Conservation (phyloP, 2,888 invertebrate genomes). For the Eurois occulta region DNA sequence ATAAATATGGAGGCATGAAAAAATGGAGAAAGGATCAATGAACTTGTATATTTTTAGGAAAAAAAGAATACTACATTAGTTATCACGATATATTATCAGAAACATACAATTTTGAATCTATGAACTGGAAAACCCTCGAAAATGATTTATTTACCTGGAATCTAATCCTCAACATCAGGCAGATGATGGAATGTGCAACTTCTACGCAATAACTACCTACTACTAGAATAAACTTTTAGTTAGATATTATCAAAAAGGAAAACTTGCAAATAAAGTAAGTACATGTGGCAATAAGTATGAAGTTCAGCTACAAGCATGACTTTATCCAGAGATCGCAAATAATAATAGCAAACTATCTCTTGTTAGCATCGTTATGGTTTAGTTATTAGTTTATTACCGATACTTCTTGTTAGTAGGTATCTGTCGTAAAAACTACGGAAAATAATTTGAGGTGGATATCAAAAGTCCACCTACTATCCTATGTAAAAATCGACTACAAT, state of each 20-base stretch:
- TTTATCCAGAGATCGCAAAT: conserved; percentile 12
- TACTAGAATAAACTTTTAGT: too few relatives aligned
- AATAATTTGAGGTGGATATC: not conserved
- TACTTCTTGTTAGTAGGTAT: not conserved
- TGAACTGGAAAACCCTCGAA: not conserved
- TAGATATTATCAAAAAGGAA: too few relatives aligned
- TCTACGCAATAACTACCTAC: not conserved
- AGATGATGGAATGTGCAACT: not conserved
- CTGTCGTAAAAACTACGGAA: not conserved
- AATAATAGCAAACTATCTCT: conserved; percentile 7
- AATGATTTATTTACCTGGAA: not conserved
- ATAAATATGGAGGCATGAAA: conserved; percentile 26
- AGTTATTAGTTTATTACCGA: too few relatives aligned
- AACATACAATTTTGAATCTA: not conserved
- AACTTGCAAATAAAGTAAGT: not conserved
- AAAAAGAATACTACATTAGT: not conserved
- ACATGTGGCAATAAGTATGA: not conserved
- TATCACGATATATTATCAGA: not conserved
- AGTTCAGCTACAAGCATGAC: too few relatives aligned
- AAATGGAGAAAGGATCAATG: too few relatives aligned
- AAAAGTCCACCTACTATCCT: too few relatives aligned
- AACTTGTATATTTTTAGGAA: not conserved
- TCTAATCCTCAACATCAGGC: not conserved
- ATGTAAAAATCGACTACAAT: too few relatives aligned
- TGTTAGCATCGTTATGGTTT: conserved; percentile 24